A percentile compares a stretch with the other conserved stretches of the same genome.
Evolutionary conservation across 2,797 vertebrate species (phyloP).

Genomic region (Lerista edwardsae): DNA sequence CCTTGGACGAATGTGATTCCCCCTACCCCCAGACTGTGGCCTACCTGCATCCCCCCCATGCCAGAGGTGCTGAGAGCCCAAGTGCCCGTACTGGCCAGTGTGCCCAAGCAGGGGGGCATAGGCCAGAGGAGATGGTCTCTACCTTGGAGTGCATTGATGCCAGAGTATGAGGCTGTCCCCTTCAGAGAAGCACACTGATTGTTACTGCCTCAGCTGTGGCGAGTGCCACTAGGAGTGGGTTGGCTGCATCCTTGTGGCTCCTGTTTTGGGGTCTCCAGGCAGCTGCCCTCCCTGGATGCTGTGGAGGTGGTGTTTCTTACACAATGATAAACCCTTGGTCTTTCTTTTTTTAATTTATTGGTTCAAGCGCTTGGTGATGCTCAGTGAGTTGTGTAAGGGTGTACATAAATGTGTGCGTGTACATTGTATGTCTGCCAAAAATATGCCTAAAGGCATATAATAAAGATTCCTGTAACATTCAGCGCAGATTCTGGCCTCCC

Average conservation of each 20-base stretch:
- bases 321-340: neutral
- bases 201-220: slow-evolving; percentile 48
- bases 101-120: slow-evolving; percentile 74
- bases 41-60: slow-evolving; percentile 69
- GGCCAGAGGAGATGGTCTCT: slow-evolving; percentile 68
- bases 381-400: slow-evolving; percentile 79
- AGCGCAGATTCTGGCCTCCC: slow-evolving; percentile 61
- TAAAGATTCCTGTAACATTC: slow-evolving; percentile 79
- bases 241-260: slow-evolving; percentile 49
- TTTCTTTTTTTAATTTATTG: slow-evolving; percentile 79
- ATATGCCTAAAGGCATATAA: slow-evolving; percentile 75
- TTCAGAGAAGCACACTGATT: slow-evolving; percentile 59
- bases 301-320: slow-evolving; percentile 72
- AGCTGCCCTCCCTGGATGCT: slow-evolving; percentile 53
- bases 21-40: slow-evolving; percentile 79
- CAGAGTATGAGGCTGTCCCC: slow-evolving; percentile 71
- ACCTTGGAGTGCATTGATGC: slow-evolving; percentile 79
- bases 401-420: slow-evolving; percentile 80
- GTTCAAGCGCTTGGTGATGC: slow-evolving; percentile 70
- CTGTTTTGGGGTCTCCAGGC: slow-evolving; percentile 55
- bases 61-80: slow-evolving; percentile 78
- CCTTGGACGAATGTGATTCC: slow-evolving; percentile 94
- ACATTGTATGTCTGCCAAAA: slow-evolving; percentile 78
- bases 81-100: slow-evolving; percentile 80
- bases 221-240: slow-evolving; percentile 10